phyloP scores from a whole-genome alignment of 2,888 invertebrate genomes.

The Drosophila pseudotakahashii region DNA sequence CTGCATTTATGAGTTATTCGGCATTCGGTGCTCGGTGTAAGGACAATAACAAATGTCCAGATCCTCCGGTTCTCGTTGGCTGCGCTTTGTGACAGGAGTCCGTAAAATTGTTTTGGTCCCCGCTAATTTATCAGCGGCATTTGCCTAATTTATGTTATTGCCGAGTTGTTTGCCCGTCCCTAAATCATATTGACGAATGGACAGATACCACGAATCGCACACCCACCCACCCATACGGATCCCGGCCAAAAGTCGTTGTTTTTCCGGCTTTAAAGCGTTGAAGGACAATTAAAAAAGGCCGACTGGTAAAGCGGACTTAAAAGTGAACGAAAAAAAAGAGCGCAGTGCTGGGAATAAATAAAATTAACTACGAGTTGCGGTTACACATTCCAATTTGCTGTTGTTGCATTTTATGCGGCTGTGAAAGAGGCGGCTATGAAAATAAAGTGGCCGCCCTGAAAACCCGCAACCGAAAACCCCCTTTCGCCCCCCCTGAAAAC shows the following conservation, averaged over 20 bases:
- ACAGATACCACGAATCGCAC: slow-evolving; percentile 15
- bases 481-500: neutral
- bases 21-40: slow-evolving; percentile 28
- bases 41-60: slow-evolving; percentile 56
- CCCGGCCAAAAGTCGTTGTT: neutral
- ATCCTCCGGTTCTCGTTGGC: slow-evolving; percentile 44
- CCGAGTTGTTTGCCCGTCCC: slow-evolving; percentile 40
- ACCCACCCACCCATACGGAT: no score
- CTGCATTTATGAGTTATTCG: slow-evolving; percentile 78
- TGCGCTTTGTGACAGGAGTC: slow-evolving; percentile 60
- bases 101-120: slow-evolving; percentile 67
- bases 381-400: slow-evolving; percentile 80
- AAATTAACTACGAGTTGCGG: slow-evolving; percentile 79
- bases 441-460: slow-evolving; percentile 74
- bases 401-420: slow-evolving; percentile 80
- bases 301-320: slow-evolving; percentile 14
- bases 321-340: slow-evolving; percentile 7
- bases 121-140: slow-evolving; percentile 76
- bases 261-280: slow-evolving; percentile 49
- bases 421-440: slow-evolving; percentile 78
- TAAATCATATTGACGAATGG: slow-evolving; percentile 67
- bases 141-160: slow-evolving; percentile 76
- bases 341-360: slow-evolving; percentile 65
- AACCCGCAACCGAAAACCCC: slow-evolving; percentile 39
- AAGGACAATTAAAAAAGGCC: slow-evolving; percentile 37